phyloP scores from a whole-genome alignment of 2,888 invertebrate genomes.

The Amaurobius ferox region DNA sequence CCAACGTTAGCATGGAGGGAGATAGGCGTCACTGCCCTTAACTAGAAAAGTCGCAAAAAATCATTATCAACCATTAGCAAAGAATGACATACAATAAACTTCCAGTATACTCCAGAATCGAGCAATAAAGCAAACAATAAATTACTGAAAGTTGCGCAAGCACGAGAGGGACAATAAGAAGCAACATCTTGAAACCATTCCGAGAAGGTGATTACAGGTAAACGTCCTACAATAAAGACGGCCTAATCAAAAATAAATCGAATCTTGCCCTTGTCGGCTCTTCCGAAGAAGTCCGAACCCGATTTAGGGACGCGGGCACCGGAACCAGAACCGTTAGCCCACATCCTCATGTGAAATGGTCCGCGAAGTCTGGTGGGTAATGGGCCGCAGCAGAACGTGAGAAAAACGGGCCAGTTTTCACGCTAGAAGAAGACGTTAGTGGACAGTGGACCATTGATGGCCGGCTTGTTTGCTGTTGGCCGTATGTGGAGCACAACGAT shows the following conservation, averaged over 20 bases:
- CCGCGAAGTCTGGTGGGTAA: conserved; percentile 54
- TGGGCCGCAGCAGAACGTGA: background rate
- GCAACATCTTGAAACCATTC: conserved; percentile 36
- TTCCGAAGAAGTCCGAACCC: conserved; percentile 44
- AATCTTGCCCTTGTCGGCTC: conserved; percentile 58
- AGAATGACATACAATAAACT: too few species aligned
- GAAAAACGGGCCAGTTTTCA: conserved; percentile 8
- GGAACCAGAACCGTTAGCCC: conserved; percentile 54
- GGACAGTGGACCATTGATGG: background rate
- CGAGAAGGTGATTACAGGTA: conserved; percentile 33
- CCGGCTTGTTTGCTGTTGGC: background rate
- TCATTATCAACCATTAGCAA: too few species aligned
- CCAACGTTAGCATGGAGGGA: too few species aligned
- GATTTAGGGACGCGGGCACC: conserved; percentile 45
- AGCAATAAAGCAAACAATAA: too few species aligned
- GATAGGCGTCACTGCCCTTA: too few species aligned
- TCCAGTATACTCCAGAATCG: too few species aligned
- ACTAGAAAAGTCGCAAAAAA: too few species aligned
- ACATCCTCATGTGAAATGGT: conserved; percentile 53
- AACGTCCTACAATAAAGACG: background rate
- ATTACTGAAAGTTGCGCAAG: too few species aligned
- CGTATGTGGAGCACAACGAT: background rate
- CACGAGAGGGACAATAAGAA: conserved; percentile 40
- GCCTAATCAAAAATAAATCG: conserved; percentile 37
- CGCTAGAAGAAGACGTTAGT: background rate